phyloP scores from a whole-genome alignment of 2,888 invertebrate species.

The Latheticus oryzae region DNA sequence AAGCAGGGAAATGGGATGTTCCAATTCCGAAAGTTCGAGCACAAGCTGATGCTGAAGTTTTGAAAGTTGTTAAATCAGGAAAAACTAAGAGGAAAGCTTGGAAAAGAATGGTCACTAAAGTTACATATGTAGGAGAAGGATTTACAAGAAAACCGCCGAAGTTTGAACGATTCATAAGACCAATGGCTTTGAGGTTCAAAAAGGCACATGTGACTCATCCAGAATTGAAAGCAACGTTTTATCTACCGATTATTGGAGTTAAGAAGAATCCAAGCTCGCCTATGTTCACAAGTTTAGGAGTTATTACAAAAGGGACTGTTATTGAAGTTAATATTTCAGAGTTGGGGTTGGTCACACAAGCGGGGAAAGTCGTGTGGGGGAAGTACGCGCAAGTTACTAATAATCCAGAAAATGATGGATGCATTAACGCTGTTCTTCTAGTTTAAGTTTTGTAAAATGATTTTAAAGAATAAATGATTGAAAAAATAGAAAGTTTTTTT shows the following conservation, averaged over 20 bases:
- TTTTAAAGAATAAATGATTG: background rate
- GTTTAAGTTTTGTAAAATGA: conserved; percentile 13
- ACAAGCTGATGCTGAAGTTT: conserved; percentile 96
- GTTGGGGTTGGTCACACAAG: conserved; percentile 97
- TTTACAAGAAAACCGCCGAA: conserved; percentile 99
- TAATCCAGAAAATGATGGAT: conserved; percentile 99
- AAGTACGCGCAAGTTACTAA: conserved; percentile 99
- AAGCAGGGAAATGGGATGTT: conserved; percentile 99
- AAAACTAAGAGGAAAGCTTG: conserved; percentile 95
- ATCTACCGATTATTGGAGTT: conserved; percentile 96
- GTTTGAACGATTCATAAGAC: conserved; percentile 97
- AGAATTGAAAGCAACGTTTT: conserved; percentile 97
- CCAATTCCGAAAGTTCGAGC: conserved; percentile 98
- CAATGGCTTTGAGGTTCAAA: conserved; percentile 96
- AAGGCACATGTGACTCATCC: conserved; percentile 99
- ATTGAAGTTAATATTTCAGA: conserved; percentile 99
- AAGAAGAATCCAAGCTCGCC: conserved; percentile 99
- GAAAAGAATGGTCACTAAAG: conserved; percentile 99
- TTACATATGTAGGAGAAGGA: conserved; percentile 96
- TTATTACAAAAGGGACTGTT: conserved; percentile 98
- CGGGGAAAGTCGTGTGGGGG: conserved; percentile 99
- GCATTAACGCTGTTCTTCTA: conserved; percentile 97
- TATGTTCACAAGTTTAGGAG: conserved; percentile 96
- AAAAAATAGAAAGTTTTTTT: conserved; percentile 18
- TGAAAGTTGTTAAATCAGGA: conserved; percentile 91